Percentiles rank a stretch among this genome's conserved stretches.
Conservation (phyloP, 2,888 invertebrate genomes). For the Zelleria hepariella region DNA sequence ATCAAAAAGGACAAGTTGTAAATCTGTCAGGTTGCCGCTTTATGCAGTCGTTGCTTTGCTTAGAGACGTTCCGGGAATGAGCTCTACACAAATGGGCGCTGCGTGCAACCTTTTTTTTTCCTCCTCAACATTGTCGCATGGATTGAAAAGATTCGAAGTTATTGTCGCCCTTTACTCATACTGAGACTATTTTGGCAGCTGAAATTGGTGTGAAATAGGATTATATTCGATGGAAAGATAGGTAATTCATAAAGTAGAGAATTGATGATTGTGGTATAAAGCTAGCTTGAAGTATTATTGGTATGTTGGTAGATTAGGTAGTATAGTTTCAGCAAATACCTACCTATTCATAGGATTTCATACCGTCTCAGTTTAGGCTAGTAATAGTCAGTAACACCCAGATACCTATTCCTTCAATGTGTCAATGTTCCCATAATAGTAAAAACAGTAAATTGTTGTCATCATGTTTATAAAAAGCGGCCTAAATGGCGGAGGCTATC, state of each 20-base stretch:
- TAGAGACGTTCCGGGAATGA: neutral
- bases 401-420: too few relatives aligned
- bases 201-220: conserved; percentile 33
- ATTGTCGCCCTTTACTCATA: neutral
- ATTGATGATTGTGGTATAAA: too few relatives aligned
- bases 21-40: conserved; percentile 7
- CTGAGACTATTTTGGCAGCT: conserved; percentile 25
- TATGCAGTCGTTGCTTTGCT: neutral
- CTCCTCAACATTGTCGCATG: neutral
- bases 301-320: too few relatives aligned
- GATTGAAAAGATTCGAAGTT: neutral
- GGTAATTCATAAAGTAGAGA: neutral
- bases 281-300: too few relatives aligned
- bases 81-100: neutral
- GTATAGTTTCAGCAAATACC: too few relatives aligned
- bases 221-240: conserved; percentile 13
- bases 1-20: conserved; percentile 5
- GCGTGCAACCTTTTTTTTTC: neutral
- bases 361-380: too few relatives aligned
- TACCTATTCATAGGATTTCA: too few relatives aligned
- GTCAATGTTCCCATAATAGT: too few relatives aligned
- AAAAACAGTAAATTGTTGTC: too few relatives aligned
- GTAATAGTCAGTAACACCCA: too few relatives aligned
- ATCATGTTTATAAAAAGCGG: too few relatives aligned
- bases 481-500: too few relatives aligned